These are phyloP conservation scores for Urocyon cinereoargenteus DNA, from an alignment of 2,797 vertebrate genomes.

Conservation along the genomic window DNA sequence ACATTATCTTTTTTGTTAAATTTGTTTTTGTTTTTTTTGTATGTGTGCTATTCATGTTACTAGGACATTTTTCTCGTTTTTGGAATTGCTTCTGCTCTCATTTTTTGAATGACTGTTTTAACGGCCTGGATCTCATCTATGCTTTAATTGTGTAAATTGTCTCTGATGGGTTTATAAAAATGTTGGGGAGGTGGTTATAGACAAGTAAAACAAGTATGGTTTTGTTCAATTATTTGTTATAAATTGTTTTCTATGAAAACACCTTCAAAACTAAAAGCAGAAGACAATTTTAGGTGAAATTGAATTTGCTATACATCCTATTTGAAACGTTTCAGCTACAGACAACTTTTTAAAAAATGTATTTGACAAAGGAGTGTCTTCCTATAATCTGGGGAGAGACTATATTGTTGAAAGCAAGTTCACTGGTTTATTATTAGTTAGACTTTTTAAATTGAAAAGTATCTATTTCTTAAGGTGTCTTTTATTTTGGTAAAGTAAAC, in stretches of 20 bases:
- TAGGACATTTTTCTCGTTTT: not conserved
- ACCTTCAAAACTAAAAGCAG: not conserved
- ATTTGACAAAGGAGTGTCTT: not conserved
- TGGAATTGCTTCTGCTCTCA: not conserved
- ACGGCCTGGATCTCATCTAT: not conserved
- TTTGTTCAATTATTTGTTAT: not conserved
- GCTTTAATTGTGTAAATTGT: not conserved
- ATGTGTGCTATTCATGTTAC: not conserved
- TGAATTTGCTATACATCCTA: not conserved
- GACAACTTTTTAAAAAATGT: not conserved
- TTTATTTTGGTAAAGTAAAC: constrained; percentile 64
- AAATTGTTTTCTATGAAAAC: constrained; percentile 22
- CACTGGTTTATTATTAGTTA: constrained; percentile 26
- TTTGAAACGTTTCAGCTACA: not conserved
- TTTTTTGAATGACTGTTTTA: not conserved
- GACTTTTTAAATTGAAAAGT: not conserved
- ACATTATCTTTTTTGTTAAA: not conserved
- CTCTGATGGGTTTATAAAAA: not conserved
- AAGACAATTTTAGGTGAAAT: not conserved
- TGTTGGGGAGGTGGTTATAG: not conserved
- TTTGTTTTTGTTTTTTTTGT: not conserved
- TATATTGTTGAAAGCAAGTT: not conserved
- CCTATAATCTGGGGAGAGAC: not conserved
- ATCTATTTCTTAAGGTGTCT: not conserved
- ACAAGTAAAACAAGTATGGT: not conserved